Conservation (phyloP, 2,888 invertebrate species). For the Rhagonycha lutea region DNA sequence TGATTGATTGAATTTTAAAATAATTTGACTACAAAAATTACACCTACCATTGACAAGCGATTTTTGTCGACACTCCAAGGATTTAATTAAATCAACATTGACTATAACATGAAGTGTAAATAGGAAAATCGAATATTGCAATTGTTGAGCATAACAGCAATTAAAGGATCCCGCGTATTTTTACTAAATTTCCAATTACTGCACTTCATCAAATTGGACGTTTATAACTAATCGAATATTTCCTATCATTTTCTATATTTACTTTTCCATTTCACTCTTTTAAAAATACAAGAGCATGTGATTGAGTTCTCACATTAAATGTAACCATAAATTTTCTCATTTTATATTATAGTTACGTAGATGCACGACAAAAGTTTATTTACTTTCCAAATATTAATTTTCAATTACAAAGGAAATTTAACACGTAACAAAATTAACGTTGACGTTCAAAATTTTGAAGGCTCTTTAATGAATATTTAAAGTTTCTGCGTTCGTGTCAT, state of each 20-base stretch:
- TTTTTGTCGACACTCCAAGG: background rate
- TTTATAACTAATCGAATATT: background rate
- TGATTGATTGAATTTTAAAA: background rate
- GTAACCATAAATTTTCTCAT: background rate
- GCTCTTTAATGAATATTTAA: background rate
- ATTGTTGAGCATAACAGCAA: background rate
- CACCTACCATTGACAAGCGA: background rate
- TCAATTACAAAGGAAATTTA: background rate
- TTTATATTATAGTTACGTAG: background rate
- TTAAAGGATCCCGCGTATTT: background rate
- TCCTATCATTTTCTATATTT: background rate
- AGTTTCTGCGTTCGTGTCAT: background rate
- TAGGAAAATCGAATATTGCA: background rate
- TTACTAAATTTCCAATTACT: background rate
- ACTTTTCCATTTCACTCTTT: background rate
- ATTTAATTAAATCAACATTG: background rate
- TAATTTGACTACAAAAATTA: background rate
- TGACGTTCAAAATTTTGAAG: background rate
- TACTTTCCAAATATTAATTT: background rate
- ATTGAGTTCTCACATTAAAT: slow-evolving; percentile 8
- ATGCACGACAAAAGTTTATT: background rate
- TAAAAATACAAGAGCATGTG: slow-evolving; percentile 4
- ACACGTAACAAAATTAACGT: background rate
- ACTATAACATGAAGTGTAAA: background rate
- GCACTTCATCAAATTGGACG: background rate